Evolutionary conservation across 2,113 vertebrate species (phyloP), one percentile per base, ranked within the genome.

Genomic region (Callithrix jacchus): DNA sequence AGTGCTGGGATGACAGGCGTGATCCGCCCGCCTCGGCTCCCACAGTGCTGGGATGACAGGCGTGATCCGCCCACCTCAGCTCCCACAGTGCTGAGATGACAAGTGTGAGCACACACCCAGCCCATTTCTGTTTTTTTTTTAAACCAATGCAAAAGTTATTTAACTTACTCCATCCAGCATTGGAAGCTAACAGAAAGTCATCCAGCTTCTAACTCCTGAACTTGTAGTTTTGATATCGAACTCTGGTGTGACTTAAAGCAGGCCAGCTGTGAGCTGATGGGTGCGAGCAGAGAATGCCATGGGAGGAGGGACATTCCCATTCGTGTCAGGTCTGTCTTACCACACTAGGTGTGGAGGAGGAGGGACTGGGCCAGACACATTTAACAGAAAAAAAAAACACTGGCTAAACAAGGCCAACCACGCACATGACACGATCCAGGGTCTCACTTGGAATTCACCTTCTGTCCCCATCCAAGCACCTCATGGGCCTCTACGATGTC

Each of bases 401-500:
- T 4, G 13, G 54, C 7, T 27, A 0, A 3, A 52, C 21, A 25
- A 77, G 80, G 16, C 77, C 93, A 32, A 27, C 32, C 42, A 66
- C 71, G 18, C 6, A 52, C 25, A 10, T 2, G 30, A 49, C 16
- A 14, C 10, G 2, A 16, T 12, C 70, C 85, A 0, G 21, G 23
- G n/a, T 40, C n/a, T 35, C 25, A 21, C 27, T 1, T 3, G 10
- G 45, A 56, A 49, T 35, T 14, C 0, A 18, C 23, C n/a, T 47
- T 8, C 10, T 11, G 2, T 17, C 27, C 64, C 7, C 0, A 4
- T 12, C 25, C 14, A 8, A 18, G 45, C 13, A 1, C 37, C 16
- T 17, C 0, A 0, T 2, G 17, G 32, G n/a, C 17, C 66, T 49
- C 84, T 40, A 23, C 4, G 10, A 6, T 1, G 30, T 35, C 56